phyloP scores from a whole-genome alignment of 53 echinoderm and acorn worm species.

The Holothuria scabra region DNA sequence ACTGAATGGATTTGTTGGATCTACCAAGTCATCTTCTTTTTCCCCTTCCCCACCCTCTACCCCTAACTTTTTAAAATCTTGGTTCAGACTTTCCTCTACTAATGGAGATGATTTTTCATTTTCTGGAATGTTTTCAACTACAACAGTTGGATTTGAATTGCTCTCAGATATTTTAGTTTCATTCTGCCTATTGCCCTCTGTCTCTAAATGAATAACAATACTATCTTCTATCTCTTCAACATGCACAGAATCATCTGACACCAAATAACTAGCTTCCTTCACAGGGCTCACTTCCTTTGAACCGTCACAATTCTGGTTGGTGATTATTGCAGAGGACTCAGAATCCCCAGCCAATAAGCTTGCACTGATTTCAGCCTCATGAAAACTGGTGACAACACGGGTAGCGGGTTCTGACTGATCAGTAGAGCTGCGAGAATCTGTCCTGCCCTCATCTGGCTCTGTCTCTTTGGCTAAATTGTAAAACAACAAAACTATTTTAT shows the following conservation, averaged over 20 bases:
- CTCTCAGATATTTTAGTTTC: no score
- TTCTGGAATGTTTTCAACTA: no score
- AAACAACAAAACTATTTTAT: no score
- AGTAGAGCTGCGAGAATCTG: not conserved
- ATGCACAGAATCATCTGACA: constrained; percentile 8
- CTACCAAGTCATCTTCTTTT: not conserved
- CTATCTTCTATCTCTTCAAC: constrained; percentile 60
- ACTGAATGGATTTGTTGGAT: not conserved
- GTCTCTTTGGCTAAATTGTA: not conserved
- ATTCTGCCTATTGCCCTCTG: not conserved
- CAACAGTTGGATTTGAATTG: no score
- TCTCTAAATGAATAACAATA: constrained; percentile 65
- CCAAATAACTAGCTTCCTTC: no score
- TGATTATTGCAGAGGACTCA: no score
- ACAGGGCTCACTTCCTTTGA: not conserved
- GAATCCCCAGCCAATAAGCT: constrained; percentile 52
- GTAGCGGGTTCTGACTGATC: constrained; percentile 12
- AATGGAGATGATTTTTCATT: not conserved
- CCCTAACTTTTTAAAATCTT: not conserved
- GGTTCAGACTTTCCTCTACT: not conserved
- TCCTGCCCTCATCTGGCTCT: no score
- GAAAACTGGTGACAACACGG: constrained; percentile 63
- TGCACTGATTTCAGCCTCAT: constrained; percentile 88
- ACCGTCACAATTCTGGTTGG: no score
- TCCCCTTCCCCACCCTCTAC: not conserved